These are phyloP conservation scores for Musca domestica DNA, from an alignment of 1,140 invertebrate species.

Conservation along the genomic window DNA sequence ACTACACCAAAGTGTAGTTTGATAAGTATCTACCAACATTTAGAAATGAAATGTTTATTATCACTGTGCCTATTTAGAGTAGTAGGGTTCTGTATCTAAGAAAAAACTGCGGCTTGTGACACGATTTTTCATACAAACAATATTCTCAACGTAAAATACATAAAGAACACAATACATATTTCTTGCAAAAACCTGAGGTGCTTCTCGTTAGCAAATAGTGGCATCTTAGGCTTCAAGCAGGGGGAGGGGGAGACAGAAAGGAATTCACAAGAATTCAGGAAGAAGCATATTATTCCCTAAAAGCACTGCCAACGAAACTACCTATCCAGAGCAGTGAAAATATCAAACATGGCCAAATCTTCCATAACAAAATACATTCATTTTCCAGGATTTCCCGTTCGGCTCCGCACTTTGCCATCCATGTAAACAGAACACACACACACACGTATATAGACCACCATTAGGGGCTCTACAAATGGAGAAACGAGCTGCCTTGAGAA, in stretches of 20 bases:
- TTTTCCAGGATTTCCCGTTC: too few species aligned
- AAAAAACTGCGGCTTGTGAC: not conserved
- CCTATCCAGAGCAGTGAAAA: constrained; percentile 6
- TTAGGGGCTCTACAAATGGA: too few species aligned
- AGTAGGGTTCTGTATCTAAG: not conserved
- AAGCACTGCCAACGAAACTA: not conserved
- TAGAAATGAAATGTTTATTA: too few species aligned
- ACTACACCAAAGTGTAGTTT: too few species aligned
- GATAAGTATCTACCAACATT: too few species aligned
- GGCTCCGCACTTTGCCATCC: too few species aligned
- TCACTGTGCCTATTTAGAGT: too few species aligned
- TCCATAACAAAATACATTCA: too few species aligned
- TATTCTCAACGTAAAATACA: not conserved
- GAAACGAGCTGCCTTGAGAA: too few species aligned
- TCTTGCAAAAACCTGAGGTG: constrained; percentile 3
- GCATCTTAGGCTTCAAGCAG: too few species aligned
- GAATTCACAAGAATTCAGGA: constrained; percentile 6
- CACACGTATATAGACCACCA: too few species aligned
- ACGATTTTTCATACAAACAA: not conserved
- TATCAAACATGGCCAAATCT: not conserved
- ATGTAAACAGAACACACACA: too few species aligned
- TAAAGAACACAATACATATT: constrained; percentile 1
- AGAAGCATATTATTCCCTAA: not conserved
- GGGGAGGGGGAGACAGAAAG: not conserved
- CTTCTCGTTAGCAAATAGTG: not conserved